Percentiles rank a stretch among this genome's conserved stretches.
phyloP scores from a whole-genome alignment of 2,888 invertebrate species.

The Morpho deidamia region DNA sequence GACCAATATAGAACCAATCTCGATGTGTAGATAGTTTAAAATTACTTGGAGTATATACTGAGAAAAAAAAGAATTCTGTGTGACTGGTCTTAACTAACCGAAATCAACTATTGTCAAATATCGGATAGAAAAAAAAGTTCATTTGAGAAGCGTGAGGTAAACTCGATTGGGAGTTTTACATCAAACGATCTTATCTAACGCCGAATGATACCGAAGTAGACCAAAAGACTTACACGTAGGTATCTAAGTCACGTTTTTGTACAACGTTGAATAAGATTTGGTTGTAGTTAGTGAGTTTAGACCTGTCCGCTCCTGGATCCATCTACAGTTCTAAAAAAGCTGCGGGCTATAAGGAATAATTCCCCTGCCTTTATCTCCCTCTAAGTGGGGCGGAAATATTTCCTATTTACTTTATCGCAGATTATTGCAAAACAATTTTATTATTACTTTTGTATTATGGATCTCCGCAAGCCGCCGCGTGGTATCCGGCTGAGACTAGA shows the following conservation, averaged over 20 bases:
- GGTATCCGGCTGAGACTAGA: too few relatives aligned
- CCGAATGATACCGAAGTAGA: not conserved
- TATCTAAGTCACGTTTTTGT: slow-evolving; percentile 5
- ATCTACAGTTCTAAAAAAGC: too few relatives aligned
- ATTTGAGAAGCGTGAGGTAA: slow-evolving; percentile 14
- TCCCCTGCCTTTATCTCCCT: too few relatives aligned
- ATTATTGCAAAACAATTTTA: too few relatives aligned
- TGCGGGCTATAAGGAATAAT: too few relatives aligned
- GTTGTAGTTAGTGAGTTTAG: not conserved
- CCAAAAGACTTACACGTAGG: not conserved
- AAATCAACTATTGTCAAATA: slow-evolving; percentile 42
- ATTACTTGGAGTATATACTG: not conserved
- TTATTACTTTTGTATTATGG: too few relatives aligned
- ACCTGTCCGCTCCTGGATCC: too few relatives aligned
- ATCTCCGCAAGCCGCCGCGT: too few relatives aligned
- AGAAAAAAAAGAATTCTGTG: slow-evolving; percentile 30
- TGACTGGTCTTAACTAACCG: slow-evolving; percentile 43
- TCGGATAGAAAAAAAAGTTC: slow-evolving; percentile 26
- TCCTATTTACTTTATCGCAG: too few relatives aligned
- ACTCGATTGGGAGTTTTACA: slow-evolving; percentile 13
- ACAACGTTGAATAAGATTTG: too few relatives aligned
- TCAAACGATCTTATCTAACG: slow-evolving; percentile 8
- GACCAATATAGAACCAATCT: slow-evolving; percentile 4
- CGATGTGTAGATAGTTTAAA: slow-evolving; percentile 2
- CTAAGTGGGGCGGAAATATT: too few relatives aligned